phyloP scores from a whole-genome alignment of 2,888 invertebrate species.

The Amorpha juglandis region DNA sequence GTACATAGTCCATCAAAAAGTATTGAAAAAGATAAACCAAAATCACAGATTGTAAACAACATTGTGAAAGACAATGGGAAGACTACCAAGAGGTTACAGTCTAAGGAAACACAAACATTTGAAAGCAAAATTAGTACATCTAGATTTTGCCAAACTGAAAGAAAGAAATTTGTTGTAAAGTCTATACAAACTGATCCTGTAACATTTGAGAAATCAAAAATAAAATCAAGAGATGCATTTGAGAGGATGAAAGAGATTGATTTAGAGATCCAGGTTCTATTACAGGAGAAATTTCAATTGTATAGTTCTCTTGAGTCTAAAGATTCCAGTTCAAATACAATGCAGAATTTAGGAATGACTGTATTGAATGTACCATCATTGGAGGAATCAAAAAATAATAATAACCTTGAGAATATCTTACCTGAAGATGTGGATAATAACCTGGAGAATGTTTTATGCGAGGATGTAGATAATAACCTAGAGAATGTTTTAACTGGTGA shows the following conservation, averaged over 20 bases:
- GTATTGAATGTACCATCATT: constrained; percentile 65
- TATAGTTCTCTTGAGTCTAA: constrained; percentile 80
- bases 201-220: constrained; percentile 39
- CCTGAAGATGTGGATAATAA: constrained; percentile 47
- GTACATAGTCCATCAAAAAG: constrained; percentile 41
- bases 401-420: constrained; percentile 38
- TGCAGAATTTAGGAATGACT: constrained; percentile 72
- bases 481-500: constrained; percentile 52
- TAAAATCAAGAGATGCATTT: constrained; percentile 64
- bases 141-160: constrained; percentile 59
- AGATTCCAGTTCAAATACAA: constrained; percentile 52
- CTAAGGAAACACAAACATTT: constrained; percentile 62
- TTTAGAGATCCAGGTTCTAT: constrained; percentile 81
- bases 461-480: constrained; percentile 43
- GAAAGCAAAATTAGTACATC: constrained; percentile 43
- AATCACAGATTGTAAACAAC: constrained; percentile 38
- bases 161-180: constrained; percentile 45
- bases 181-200: constrained; percentile 62
- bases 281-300: constrained; percentile 84
- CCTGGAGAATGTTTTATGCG: constrained; percentile 43
- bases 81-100: constrained; percentile 50
- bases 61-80: constrained; percentile 50
- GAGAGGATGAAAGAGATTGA: constrained; percentile 86
- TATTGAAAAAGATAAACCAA: constrained; percentile 47
- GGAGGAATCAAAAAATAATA: constrained; percentile 36